Evolutionary conservation across 2,797 vertebrate genomes (phyloP), one percentile per base, ranked within the genome.

Genomic region (Brachymystax lenok): DNA sequence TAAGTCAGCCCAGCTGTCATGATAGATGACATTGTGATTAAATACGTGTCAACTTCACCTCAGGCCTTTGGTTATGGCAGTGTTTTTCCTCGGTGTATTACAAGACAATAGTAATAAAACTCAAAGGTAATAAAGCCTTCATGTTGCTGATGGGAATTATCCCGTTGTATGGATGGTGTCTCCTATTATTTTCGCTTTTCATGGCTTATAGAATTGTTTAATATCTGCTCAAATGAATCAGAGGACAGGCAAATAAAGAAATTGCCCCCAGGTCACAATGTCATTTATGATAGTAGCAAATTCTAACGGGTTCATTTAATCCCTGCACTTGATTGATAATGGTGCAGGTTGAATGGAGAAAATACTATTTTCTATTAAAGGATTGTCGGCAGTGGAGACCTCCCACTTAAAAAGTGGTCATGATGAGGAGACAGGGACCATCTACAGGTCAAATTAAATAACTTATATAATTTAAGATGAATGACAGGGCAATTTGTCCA

Each of bases 241-340:
- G 92, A 91, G 93, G 93, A 95, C 95, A 95, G 95, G 94, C 94
- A 95, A 96, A 97, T 96, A 96, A 97, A 97, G 95, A 95, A 93
- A 94, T 92, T 95, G 93, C 80, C 76, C 61, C 61, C 83, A 78
- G 97, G 97, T 98, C 97, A 97, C 93, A 92, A 91, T 96, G 95
- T 96, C 95, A 86, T 98, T 98, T 97, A 96, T 96, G 96, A 96
- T 96, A 95, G 96, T 96, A 96, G 95, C 95, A 96, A 96, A 96
- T 97, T 96, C 93, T 94, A 96, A 96, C 95, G 96, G 90, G 96
- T 95, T 98, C 96, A 98, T 98, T 99, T 97, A 96, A 97, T 98
- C 95, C 96, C 94, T 93, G 94, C 92, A 95, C 93, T 94, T 97
- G 97, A 99, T 97, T 97, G 96, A 99, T 98, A 95, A 94, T 86